phyloP scores from a whole-genome alignment of 92 coral and sea anemone genomes.

The Epizoanthus illoricatus region DNA sequence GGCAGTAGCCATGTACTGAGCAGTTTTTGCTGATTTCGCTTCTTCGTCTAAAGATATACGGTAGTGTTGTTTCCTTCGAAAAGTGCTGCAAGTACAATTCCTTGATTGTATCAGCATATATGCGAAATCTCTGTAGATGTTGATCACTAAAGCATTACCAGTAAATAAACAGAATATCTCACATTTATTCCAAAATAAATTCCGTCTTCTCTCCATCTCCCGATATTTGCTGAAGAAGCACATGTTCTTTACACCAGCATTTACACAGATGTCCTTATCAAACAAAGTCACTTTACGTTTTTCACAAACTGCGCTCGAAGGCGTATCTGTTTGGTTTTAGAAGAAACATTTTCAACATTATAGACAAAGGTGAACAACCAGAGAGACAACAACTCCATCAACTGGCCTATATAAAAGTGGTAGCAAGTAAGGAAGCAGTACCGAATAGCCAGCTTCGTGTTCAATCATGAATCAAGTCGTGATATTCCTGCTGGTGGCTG shows the following conservation, averaged over 20 bases:
- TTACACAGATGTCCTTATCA: neutral
- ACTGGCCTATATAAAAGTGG: slow-evolving; percentile 16
- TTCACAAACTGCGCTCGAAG: neutral
- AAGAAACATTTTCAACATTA: neutral
- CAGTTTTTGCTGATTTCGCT: too few species aligned
- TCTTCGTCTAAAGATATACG: too few species aligned
- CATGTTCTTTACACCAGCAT: neutral
- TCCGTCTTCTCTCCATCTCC: neutral
- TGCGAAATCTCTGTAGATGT: too few species aligned
- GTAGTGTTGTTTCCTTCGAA: too few species aligned
- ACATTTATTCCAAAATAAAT: too few species aligned
- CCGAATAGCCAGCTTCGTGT: neutral
- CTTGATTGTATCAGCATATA: too few species aligned
- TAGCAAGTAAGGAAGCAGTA: neutral
- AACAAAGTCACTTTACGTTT: slow-evolving; percentile 1
- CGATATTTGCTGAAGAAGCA: slow-evolving; percentile 1
- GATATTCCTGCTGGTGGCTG: neutral
- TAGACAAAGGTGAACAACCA: slow-evolving; percentile 1
- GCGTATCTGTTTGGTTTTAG: neutral
- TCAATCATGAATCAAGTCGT: slow-evolving; percentile 26
- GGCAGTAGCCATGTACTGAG: too few species aligned
- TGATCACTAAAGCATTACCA: too few species aligned
- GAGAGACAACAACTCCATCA: neutral
- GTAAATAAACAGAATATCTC: too few species aligned
- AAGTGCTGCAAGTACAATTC: too few species aligned